These are phyloP conservation scores for Corvus hawaiiensis DNA, from an alignment of 2,113 vertebrate genomes.

Conservation along the genomic window DNA sequence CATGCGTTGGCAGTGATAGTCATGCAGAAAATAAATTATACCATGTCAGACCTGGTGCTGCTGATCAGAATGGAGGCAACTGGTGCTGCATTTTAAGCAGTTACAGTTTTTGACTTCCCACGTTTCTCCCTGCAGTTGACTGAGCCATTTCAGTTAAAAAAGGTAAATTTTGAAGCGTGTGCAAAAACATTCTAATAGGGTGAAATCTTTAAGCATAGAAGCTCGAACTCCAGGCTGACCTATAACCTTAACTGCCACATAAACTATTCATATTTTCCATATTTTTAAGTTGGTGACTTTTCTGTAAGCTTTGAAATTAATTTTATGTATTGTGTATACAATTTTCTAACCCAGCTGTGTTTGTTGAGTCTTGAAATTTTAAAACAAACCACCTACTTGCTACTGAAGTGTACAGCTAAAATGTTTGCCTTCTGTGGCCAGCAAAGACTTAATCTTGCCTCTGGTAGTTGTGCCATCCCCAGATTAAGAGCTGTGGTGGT, in stretches of 20 bases:
- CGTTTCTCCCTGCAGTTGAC: not conserved
- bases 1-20: conserved; percentile 8
- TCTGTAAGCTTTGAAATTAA: not conserved
- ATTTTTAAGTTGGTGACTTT: not conserved
- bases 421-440: not conserved
- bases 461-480: not conserved
- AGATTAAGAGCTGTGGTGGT: not conserved
- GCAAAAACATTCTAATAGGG: not conserved
- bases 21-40: conserved; percentile 27
- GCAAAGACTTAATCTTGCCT: not conserved
- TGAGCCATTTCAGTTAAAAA: not conserved
- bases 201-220: not conserved
- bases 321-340: not conserved
- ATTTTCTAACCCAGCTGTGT: not conserved
- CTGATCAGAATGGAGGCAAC: conserved; percentile 1
- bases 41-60: not conserved
- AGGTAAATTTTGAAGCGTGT: not conserved
- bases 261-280: not conserved
- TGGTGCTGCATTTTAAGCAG: conserved; percentile 36
- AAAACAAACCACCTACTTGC: not conserved
- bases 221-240: not conserved
- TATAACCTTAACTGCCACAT: not conserved
- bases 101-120: not conserved
- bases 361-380: not conserved
- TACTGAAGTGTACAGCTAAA: not conserved